Conservation (phyloP, 2,797 vertebrate genomes). For the Falco cherrug region DNA sequence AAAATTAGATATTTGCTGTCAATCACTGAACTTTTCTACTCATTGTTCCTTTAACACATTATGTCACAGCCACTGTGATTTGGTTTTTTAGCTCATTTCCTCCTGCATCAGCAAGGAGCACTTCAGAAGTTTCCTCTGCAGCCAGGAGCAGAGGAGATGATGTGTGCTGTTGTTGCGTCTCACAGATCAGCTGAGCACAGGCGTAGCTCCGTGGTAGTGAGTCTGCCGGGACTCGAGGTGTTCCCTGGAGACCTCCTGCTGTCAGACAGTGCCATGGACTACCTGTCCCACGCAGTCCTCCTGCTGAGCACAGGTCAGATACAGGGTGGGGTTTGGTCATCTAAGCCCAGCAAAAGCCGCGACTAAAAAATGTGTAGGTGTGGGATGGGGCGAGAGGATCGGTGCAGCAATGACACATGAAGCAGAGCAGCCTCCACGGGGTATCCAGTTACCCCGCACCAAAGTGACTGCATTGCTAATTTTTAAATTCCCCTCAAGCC, state of each 20-base stretch:
- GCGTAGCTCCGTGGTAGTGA: conserved; percentile 88
- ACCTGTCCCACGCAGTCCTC: conserved; percentile 76
- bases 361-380: fast-evolving
- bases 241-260: conserved; percentile 90
- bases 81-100: not conserved
- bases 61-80: not conserved
- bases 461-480: not conserved
- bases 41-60: not conserved
- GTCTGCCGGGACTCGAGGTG: conserved; percentile 84
- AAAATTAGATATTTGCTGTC: not conserved
- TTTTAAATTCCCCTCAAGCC: not conserved
- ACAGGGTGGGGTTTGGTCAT: not conserved
- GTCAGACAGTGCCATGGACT: conserved; percentile 81
- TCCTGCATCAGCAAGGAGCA: not conserved
- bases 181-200: conserved; percentile 80
- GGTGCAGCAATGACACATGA: fast-evolving
- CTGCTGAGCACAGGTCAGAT: conserved; percentile 68
- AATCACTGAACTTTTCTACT: not conserved
- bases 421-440: not conserved
- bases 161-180: fast-evolving
- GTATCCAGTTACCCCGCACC: not conserved
- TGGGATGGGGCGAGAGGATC: not conserved
- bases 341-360: not conserved
- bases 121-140: not conserved
- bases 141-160: fast-evolving